phyloP scores from a whole-genome alignment of 2,888 invertebrate genomes.

The Apoderus coryli region DNA sequence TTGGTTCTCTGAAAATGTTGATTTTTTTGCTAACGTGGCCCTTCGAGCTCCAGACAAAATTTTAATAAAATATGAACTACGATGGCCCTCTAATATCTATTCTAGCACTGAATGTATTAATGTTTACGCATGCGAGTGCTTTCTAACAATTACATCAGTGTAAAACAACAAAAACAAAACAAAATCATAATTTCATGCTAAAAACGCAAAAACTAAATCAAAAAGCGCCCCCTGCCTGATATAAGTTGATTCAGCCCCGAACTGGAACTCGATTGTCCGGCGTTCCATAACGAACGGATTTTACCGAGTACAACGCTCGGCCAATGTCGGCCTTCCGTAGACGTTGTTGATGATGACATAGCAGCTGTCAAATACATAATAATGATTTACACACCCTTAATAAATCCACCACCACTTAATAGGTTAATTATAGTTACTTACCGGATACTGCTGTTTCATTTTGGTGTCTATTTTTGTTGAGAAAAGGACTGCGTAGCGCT shows the following conservation, averaged over 20 bases:
- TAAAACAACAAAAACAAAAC: conserved; percentile 14
- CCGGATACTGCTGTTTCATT: conserved; percentile 58
- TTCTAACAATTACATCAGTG: no score
- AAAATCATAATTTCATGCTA: conserved; percentile 12
- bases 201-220: conserved; percentile 16
- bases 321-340: conserved; percentile 46
- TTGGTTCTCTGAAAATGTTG: no score
- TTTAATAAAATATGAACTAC: no score
- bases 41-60: no score
- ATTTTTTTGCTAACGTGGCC: no score
- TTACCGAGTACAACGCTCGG: conserved; percentile 71
- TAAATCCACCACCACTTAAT: no score
- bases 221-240: conserved; percentile 45
- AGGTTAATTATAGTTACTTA: conserved; percentile 30
- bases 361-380: conserved; percentile 28
- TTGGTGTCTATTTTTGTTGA: conserved; percentile 34
- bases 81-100: no score
- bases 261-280: conserved; percentile 57
- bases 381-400: no score
- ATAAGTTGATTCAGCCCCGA: conserved; percentile 69
- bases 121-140: no score
- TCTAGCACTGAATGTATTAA: no score
- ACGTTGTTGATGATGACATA: conserved; percentile 32
- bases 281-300: conserved; percentile 78
- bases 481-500: conserved; percentile 64